phyloP scores from a whole-genome alignment of 2,113 vertebrate genomes.

The Hippocampus abdominalis region DNA sequence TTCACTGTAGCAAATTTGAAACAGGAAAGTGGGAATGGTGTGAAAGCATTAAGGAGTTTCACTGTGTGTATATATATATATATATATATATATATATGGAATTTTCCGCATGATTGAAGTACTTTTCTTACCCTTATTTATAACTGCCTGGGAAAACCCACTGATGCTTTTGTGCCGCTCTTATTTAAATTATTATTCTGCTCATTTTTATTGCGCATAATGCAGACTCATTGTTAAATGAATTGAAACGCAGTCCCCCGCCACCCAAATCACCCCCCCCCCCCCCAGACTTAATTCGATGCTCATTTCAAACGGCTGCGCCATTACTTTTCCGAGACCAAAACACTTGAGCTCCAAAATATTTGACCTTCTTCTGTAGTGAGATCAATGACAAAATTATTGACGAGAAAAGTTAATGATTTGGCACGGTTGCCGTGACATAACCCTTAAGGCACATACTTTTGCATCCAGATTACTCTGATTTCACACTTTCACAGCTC shows the following conservation, averaged over 20 bases:
- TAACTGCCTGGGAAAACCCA: background rate
- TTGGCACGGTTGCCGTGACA: background rate
- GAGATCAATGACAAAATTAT: background rate
- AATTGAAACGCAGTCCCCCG: no score
- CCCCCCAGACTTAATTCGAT: background rate
- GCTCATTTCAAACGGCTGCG: background rate
- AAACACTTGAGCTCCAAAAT: background rate
- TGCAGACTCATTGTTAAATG: no score
- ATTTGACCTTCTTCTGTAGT: background rate
- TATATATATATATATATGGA: background rate
- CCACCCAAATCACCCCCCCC: no score
- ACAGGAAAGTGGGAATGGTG: no score
- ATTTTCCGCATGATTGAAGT: background rate
- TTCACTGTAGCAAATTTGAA: no score
- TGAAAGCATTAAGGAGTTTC: no score
- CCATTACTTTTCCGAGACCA: background rate
- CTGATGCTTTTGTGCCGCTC: background rate
- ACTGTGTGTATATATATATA: constrained; percentile 29
- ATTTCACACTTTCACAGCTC: background rate
- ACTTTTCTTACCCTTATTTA: background rate
- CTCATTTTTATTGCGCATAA: background rate
- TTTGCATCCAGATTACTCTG: background rate
- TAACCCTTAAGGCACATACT: background rate
- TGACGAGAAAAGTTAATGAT: background rate
- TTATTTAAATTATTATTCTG: background rate